Base-by-base conservation (phyloP, 2,113 vertebrate genomes). In the Australoheros scitulus region DNA sequence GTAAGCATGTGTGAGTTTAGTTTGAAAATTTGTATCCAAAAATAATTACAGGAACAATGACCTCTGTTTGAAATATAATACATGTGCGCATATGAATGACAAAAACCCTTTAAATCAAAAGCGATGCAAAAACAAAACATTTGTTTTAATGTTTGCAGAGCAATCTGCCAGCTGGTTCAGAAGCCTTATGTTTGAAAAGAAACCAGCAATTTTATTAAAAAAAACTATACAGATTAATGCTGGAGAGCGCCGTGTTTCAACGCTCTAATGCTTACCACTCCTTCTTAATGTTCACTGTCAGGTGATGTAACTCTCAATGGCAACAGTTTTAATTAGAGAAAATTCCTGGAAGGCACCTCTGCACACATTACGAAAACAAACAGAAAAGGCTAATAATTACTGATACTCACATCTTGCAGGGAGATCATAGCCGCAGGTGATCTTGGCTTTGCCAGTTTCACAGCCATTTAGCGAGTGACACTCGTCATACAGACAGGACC, bases 351-450 rank as follows among this genome's bases (percentile, higher is more conserved):
- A 60, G 61, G 77, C 61, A 55, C 32, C 2, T 6, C 43, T 13
- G 76, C 22, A 36, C 57, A 85, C 68, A 63, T 55, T 22, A 74
- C 18, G 22, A 41, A 70, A 80, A 55, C 43, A 90, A 83, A 29
- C 75, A 52, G 80, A 61, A 76, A n/a, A 29, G 3, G 68, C 22
- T 34, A 87, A 64, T 61, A 80, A 92, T 84, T 79, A 84, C 47
- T 60, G 65, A 64, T 92, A 97, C 98, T 99, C 93, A 99, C 98
- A 97, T 95, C 96, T 99, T 84, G 98, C 97, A 72, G 98, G 98
- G 52, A 99, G 96, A 87, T 99, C 97, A 2, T 99, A 99, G 41
- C 98, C 98, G 81, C 97, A 97, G 22, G 98, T 99, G 61, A 99
- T 98, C 93, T 99, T 99, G 34, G 98, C 98, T 83, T 98, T 96